Conservation (phyloP, 2,888 invertebrate species). For the Ferrisia virgata region DNA sequence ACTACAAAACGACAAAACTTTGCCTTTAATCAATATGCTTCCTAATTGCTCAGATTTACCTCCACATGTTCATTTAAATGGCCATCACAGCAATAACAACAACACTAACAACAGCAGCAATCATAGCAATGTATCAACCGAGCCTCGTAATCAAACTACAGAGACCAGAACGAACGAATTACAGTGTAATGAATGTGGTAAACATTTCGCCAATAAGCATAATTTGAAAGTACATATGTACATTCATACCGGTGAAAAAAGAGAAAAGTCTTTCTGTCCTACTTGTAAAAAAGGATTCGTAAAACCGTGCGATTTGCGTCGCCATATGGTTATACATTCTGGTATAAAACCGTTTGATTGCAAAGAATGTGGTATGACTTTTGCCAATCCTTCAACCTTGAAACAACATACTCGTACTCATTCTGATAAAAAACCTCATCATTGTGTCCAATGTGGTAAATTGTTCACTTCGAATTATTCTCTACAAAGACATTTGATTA, state of each 20-base stretch:
- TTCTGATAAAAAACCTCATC: conserved; percentile 39
- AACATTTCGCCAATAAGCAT: conserved; percentile 48
- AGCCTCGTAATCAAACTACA: conserved; percentile 38
- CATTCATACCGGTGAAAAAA: conserved; percentile 47
- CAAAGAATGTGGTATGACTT: conserved; percentile 48
- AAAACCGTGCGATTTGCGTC: conserved; percentile 48
- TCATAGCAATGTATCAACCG: background rate
- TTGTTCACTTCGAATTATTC: conserved; percentile 47
- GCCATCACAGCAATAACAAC: background rate
- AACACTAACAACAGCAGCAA: too few relatives aligned
- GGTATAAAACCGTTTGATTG: conserved; percentile 47
- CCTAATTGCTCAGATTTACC: conserved; percentile 45
- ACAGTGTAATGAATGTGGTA: conserved; percentile 48
- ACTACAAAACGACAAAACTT: background rate
- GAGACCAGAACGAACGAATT: conserved; percentile 18
- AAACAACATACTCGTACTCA: conserved; percentile 48
- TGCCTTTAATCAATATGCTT: conserved; percentile 35
- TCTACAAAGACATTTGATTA: conserved; percentile 47
- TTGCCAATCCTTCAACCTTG: conserved; percentile 47
- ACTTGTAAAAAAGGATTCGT: conserved; percentile 49
- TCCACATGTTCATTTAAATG: conserved; percentile 41
- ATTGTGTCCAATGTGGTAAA: conserved; percentile 46
- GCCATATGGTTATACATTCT: conserved; percentile 48
- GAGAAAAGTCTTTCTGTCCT: conserved; percentile 47
- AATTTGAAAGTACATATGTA: conserved; percentile 48